Evolutionary conservation across 2,797 vertebrate genomes (phyloP).

Genomic region (Neosilurus mollespiculum): DNA sequence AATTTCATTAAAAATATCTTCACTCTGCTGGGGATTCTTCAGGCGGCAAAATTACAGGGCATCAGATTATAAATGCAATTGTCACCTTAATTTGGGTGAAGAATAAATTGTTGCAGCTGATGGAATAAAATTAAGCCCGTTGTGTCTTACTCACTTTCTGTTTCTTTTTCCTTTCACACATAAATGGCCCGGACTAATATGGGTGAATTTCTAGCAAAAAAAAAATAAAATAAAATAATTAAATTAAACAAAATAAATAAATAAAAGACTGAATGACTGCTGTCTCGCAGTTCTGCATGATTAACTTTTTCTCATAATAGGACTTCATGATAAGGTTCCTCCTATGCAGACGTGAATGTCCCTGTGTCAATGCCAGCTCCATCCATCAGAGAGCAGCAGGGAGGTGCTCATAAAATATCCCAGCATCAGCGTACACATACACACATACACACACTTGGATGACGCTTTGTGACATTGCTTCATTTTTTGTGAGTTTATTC

Average conservation of each 20-base stretch:
- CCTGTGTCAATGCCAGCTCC: background rate
- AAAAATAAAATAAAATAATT: background rate
- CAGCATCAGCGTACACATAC: background rate
- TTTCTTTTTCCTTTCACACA: background rate
- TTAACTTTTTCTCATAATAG: background rate
- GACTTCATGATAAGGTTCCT: background rate
- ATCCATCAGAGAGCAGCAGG: slow-evolving; percentile 7
- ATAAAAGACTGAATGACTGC: background rate
- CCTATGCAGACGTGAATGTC: background rate
- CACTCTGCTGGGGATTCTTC: slow-evolving; percentile 29
- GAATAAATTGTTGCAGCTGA: slow-evolving; percentile 37
- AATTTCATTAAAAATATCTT: slow-evolving; percentile 49
- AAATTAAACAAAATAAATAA: background rate
- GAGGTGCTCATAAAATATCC: background rate
- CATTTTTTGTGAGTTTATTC: slow-evolving; percentile 14
- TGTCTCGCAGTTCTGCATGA: slow-evolving; percentile 10
- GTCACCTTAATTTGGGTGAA: slow-evolving; percentile 11
- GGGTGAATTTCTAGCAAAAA: background rate
- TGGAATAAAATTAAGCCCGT: slow-evolving; percentile 23
- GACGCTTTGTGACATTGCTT: slow-evolving; percentile 6
- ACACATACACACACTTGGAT: no score
- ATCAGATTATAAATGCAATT: slow-evolving; percentile 44
- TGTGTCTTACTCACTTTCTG: background rate
- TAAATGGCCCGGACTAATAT: slow-evolving; percentile 13
- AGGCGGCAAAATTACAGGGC: slow-evolving; percentile 41